These are phyloP conservation scores for Malurus splendens DNA, from an alignment of 2,797 vertebrate species.

Conservation along the genomic window DNA sequence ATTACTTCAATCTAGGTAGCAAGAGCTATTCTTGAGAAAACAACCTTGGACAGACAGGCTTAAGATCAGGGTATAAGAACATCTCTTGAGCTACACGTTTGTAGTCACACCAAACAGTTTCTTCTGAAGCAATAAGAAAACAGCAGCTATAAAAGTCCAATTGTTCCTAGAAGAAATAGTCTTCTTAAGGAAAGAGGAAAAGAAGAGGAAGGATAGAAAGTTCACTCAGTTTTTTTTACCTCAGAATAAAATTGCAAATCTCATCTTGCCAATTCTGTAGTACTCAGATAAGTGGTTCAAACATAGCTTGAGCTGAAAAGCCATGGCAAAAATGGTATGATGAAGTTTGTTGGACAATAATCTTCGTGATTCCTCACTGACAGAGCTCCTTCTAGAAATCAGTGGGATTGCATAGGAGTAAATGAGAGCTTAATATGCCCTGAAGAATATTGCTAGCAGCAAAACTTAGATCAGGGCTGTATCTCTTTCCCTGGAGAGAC, in stretches of 20 bases:
- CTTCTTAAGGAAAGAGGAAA: not conserved
- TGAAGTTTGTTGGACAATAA: not conserved
- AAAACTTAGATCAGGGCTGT: not conserved
- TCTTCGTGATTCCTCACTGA: not conserved
- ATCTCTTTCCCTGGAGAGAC: not conserved
- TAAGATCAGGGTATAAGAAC: not conserved
- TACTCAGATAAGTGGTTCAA: not conserved
- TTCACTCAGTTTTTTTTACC: not conserved
- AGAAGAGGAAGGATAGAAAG: not conserved
- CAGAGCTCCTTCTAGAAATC: not conserved
- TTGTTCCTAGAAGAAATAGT: not conserved
- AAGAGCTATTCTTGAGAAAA: not conserved
- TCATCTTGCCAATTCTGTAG: fast-evolving
- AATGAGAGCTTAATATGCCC: not conserved
- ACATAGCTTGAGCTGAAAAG: not conserved
- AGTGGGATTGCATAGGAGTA: not conserved
- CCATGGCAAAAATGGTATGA: not conserved
- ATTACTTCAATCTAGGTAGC: not conserved
- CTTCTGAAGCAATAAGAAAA: not conserved
- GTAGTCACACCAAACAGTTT: not conserved
- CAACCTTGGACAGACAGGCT: not conserved
- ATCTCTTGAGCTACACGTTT: not conserved
- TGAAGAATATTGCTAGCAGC: not conserved
- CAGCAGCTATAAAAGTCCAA: not conserved
- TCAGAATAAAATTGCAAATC: not conserved